Percentiles rank a stretch among this genome's conserved stretches.
These are phyloP conservation scores for Dryoscopus gambensis DNA, from an alignment of 2,113 vertebrate genomes.

Conservation along the genomic window DNA sequence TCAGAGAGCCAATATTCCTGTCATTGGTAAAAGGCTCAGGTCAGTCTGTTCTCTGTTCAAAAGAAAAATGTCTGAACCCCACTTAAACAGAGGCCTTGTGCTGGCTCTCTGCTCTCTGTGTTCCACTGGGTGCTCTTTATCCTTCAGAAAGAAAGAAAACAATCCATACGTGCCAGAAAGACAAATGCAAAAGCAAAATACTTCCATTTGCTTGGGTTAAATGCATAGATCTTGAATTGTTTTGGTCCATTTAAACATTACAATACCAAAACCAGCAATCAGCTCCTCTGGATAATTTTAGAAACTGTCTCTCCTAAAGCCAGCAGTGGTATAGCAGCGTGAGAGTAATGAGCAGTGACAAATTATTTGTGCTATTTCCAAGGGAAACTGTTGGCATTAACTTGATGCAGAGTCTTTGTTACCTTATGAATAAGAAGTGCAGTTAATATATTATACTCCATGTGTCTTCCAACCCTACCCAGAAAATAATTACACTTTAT, in stretches of 20 bases:
- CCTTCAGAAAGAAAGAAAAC: slow-evolving; percentile 16
- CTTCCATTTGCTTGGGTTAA: neutral
- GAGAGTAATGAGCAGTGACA: slow-evolving; percentile 41
- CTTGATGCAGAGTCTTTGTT: slow-evolving; percentile 44
- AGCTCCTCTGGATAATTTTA: slow-evolving; percentile 65
- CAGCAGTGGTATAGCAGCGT: slow-evolving; percentile 16
- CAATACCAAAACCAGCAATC: slow-evolving; percentile 26
- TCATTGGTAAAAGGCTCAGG: neutral
- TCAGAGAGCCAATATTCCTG: neutral
- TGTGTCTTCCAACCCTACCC: slow-evolving; percentile 54
- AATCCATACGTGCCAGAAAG: slow-evolving; percentile 12
- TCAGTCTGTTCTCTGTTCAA: neutral
- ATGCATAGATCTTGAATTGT: slow-evolving; percentile 22
- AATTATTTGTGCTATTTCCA: slow-evolving; percentile 69
- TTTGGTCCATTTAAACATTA: slow-evolving; percentile 38
- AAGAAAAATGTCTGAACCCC: neutral
- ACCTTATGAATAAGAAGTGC: slow-evolving; percentile 60
- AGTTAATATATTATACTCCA: slow-evolving; percentile 58
- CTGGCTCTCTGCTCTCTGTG: neutral
- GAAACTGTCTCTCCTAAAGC: slow-evolving; percentile 54
- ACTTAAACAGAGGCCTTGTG: neutral
- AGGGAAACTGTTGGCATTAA: slow-evolving; percentile 49
- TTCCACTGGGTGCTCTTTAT: neutral
- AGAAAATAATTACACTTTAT: slow-evolving; percentile 60
- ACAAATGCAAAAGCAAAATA: slow-evolving; percentile 9